These are phyloP conservation scores for Terrapene triunguis DNA, from an alignment of 2,113 vertebrate genomes.

Conservation along the genomic window DNA sequence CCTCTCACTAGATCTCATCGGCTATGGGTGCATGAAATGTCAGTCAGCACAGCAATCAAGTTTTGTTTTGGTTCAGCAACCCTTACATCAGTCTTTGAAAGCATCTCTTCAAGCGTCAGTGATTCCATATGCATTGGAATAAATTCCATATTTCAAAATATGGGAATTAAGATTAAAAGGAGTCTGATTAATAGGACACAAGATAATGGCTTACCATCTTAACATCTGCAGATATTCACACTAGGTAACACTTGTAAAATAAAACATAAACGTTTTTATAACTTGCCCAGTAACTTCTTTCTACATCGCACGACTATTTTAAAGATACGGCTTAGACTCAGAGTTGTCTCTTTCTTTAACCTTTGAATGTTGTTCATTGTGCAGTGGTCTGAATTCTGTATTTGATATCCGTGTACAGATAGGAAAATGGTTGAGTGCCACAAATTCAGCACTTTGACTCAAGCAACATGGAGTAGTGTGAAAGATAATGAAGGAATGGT, in stretches of 20 bases:
- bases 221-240: too few species aligned
- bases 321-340: neutral
- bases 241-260: neutral
- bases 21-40: neutral
- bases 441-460: neutral
- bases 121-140: neutral
- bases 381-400: neutral
- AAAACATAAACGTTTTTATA: neutral
- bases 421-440: neutral
- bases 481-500: neutral
- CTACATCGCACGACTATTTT: neutral
- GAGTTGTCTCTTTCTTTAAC: neutral
- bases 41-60: neutral
- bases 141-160: too few species aligned
- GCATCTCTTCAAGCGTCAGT: neutral
- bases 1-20: too few species aligned
- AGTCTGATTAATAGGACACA: neutral
- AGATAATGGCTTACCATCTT: neutral
- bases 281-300: neutral
- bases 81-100: neutral
- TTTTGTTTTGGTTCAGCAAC: neutral
- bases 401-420: neutral
- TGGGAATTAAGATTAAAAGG: too few species aligned
- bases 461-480: fast-evolving
- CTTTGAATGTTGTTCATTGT: neutral